Evolutionary conservation across 2,888 invertebrate genomes (phyloP).

Genomic region (Dryobotodes eremita): DNA sequence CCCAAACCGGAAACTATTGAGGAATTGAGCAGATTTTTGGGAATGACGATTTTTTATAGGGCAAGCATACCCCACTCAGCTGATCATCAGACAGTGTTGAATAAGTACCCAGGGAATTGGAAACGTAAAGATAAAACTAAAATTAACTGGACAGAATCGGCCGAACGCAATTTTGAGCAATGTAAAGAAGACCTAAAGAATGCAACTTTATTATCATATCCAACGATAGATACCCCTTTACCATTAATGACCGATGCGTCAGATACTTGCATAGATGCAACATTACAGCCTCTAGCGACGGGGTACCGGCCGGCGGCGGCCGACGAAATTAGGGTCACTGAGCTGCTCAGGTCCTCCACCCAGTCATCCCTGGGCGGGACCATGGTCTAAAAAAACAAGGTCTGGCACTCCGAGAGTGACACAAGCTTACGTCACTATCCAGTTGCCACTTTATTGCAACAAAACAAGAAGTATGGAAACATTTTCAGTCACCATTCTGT

Average conservation of each 20-base stretch:
- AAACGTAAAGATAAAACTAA: slow-evolving; percentile 14
- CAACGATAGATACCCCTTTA: background rate
- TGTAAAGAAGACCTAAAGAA: background rate
- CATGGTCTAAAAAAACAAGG: too few species aligned
- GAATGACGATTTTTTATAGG: slow-evolving; percentile 18
- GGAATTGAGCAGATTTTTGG: slow-evolving; percentile 12
- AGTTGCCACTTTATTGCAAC: too few species aligned
- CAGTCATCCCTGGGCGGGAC: too few species aligned
- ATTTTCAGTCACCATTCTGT: too few species aligned
- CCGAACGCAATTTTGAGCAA: slow-evolving; percentile 10
- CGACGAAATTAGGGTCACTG: too few species aligned
- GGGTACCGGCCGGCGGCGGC: too few species aligned
- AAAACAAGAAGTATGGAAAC: too few species aligned
- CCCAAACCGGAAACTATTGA: slow-evolving; percentile 3
- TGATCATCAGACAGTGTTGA: background rate
- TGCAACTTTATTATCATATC: background rate
- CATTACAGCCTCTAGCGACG: too few species aligned
- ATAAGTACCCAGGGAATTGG: background rate
- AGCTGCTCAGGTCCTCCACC: too few species aligned
- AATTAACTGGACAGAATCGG: background rate
- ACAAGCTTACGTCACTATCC: too few species aligned
- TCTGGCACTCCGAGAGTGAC: too few species aligned
- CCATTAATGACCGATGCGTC: slow-evolving; percentile 21
- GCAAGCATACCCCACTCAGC: background rate
- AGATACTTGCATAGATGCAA: slow-evolving; percentile 6